These are phyloP conservation scores for Drosophila auraria DNA, from an alignment of 1,140 invertebrate genomes.

Conservation along the genomic window DNA sequence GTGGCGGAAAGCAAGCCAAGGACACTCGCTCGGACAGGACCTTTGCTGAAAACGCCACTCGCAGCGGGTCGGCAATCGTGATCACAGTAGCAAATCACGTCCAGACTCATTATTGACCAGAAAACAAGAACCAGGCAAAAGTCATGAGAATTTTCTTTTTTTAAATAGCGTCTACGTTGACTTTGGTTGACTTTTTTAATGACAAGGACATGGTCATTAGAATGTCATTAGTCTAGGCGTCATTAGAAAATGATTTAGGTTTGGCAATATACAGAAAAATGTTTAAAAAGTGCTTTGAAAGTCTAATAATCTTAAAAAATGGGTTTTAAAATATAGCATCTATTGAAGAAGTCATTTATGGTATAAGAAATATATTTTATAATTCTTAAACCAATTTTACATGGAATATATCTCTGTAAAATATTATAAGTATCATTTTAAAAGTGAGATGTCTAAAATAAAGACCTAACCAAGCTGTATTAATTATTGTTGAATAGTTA, in stretches of 20 bases:
- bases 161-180: background rate
- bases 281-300: background rate
- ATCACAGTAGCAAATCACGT: slow-evolving; percentile 53
- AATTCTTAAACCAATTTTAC: background rate
- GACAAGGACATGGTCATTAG: slow-evolving; percentile 19
- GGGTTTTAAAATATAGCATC: background rate
- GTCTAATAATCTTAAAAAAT: too few species aligned
- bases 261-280: background rate
- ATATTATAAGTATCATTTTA: too few species aligned
- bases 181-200: slow-evolving; percentile 18
- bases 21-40: slow-evolving; percentile 6
- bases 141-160: slow-evolving; percentile 33
- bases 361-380: too few species aligned
- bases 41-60: slow-evolving; percentile 30
- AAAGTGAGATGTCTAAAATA: too few species aligned
- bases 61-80: background rate
- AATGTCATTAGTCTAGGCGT: slow-evolving; percentile 20
- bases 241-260: slow-evolving; percentile 21
- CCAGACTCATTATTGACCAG: slow-evolving; percentile 30
- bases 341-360: background rate
- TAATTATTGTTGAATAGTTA: background rate
- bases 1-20: slow-evolving; percentile 45
- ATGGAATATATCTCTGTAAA: background rate
- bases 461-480: background rate
- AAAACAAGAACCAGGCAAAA: slow-evolving; percentile 33